Conservation (phyloP, 2,797 vertebrate genomes). For the Characodon lateralis region DNA sequence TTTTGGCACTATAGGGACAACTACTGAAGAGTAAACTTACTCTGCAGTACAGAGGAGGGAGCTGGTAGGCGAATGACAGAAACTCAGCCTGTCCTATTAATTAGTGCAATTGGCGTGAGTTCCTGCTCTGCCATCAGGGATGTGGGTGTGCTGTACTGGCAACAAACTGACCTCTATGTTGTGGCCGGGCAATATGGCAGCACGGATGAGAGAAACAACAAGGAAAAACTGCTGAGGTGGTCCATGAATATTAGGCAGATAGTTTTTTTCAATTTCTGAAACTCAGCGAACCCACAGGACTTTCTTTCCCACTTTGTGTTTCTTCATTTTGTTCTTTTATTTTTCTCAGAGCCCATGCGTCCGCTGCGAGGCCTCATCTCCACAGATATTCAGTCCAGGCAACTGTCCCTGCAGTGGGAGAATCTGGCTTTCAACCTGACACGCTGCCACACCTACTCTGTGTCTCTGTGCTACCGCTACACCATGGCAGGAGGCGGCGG, state of each 20-base stretch:
- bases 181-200: conserved; percentile 40
- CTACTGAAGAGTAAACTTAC: conserved; percentile 63
- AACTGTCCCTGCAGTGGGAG: conserved; percentile 95
- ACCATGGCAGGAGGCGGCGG: conserved; percentile 82
- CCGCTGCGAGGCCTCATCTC: conserved; percentile 89
- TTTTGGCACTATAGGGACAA: conserved; percentile 39
- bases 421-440: conserved; percentile 95
- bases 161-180: conserved; percentile 66
- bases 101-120: conserved; percentile 78
- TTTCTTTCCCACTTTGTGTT: neutral
- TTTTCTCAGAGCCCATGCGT: conserved; percentile 89
- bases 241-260: conserved; percentile 34
- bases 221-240: conserved; percentile 32
- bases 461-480: conserved; percentile 94
- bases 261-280: neutral
- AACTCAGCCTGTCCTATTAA: conserved; percentile 73
- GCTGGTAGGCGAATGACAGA: conserved; percentile 59
- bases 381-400: conserved; percentile 90
- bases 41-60: conserved; percentile 56
- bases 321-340: conserved; percentile 1
- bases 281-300: neutral
- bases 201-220: conserved; percentile 35
- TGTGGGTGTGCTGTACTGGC: conserved; percentile 62
- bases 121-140: conserved; percentile 56
- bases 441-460: conserved; percentile 93